Base-by-base conservation (phyloP, 2,113 vertebrate genomes). In the Piprites chloris region DNA sequence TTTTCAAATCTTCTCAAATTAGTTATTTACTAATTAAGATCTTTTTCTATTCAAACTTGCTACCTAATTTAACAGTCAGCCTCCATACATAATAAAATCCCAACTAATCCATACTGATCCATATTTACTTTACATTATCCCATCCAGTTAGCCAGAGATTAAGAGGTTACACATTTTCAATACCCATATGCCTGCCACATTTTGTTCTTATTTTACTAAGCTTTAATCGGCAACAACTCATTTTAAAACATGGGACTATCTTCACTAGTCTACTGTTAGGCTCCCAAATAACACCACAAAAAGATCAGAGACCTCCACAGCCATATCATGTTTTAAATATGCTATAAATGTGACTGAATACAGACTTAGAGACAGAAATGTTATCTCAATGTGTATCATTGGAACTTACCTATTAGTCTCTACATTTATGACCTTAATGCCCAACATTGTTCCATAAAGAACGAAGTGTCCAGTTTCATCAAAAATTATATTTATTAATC, bases 381-480 rank as follows among this genome's bases (percentile, higher is more conserved):
- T 71, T 39, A 87, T 62, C 35, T 77, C 5, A 2, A 26, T 3
- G 28, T 27, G 9, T 82, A 44, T 85, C 63, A 89, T 14, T 58
- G 68, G 58, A 94, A 91, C 97, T 94, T 95, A 99, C 99, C 99
- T 98, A 97, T 99, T 99, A 82, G 99, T 99, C 95, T 99, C 99
- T 69, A 99, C 98, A 44, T 99, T 99, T 97, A 99, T 99, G 96
- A 99, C 99, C 95, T 99, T 99, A 97, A 99, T 99, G 92, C 99
- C 99, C 96, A 99, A 95, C 99, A 99, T 99, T 88, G 99, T 99
- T 72, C 99, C 99, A 67, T 99, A 99, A 9, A 99, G 98, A 68
- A 99, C 99, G 18, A 99, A 99, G 97, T 99, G 99, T 83, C 99
- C 99, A 9, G 99, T 99, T 98, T 99, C 99, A 83, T 99, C 99